phyloP scores from a whole-genome alignment of 2,113 vertebrate species.

The Cathartes aura region DNA sequence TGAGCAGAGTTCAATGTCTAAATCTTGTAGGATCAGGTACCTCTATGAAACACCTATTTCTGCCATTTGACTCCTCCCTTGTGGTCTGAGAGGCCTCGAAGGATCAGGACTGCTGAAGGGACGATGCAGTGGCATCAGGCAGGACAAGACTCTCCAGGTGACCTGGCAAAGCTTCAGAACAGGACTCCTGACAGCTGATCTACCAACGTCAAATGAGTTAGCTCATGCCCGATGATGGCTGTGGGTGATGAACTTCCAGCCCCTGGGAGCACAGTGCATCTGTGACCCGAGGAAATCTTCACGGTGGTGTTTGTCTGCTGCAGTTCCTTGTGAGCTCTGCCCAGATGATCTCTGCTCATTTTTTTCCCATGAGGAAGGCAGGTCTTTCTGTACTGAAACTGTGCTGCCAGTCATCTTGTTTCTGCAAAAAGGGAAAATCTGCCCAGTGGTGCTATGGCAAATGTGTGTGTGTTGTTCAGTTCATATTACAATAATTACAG shows the following conservation, averaged over 20 bases:
- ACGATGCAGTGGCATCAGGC: neutral
- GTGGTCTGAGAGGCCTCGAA: neutral
- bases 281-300: neutral
- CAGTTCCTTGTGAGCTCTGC: neutral
- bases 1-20: neutral
- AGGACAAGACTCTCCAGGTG: neutral
- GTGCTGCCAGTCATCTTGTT: neutral
- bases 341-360: neutral
- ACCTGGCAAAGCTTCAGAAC: neutral
- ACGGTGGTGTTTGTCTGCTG: fast-evolving
- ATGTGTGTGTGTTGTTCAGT: neutral
- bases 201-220: neutral
- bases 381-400: neutral
- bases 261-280: neutral
- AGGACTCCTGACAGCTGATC: neutral
- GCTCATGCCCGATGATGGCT: neutral
- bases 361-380: neutral
- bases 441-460: neutral
- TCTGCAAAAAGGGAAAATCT: neutral
- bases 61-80: neutral
- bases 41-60: neutral
- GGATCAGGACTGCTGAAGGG: neutral
- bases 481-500: neutral
- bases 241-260: neutral
- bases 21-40: neutral